Percentiles rank a stretch among this genome's conserved stretches.
phyloP scores from a whole-genome alignment of 2,797 vertebrate genomes.

The Sylvilagus floridanus region DNA sequence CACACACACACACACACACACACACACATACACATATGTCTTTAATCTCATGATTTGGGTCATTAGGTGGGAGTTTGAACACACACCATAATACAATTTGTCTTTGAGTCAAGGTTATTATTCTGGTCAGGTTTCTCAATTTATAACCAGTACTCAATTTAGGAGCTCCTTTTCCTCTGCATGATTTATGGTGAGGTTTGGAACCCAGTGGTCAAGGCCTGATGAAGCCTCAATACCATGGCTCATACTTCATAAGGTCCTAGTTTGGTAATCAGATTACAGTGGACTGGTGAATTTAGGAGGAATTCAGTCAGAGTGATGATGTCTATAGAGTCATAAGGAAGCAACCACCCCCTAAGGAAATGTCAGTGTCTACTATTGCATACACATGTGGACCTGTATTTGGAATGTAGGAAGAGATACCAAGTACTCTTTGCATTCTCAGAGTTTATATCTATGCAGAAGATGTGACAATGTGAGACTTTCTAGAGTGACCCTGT shows the following conservation, averaged over 20 bases:
- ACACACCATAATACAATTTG: not conserved
- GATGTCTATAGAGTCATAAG: not conserved
- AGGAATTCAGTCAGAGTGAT: not conserved
- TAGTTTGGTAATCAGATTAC: not conserved
- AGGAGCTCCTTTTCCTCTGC: not conserved
- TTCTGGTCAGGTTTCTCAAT: not conserved
- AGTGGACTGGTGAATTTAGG: not conserved
- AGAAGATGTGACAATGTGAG: not conserved
- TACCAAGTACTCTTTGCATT: not conserved
- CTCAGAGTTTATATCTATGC: not conserved
- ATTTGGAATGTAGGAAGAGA: not conserved
- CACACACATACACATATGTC: too few species aligned
- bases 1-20: too few species aligned
- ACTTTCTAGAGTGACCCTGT: not conserved
- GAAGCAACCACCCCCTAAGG: not conserved
- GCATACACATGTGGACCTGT: not conserved
- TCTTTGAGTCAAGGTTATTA: not conserved
- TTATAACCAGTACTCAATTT: not conserved
- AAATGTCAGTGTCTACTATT: not conserved
- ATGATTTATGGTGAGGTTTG: not conserved
- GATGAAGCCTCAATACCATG: not conserved
- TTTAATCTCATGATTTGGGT: too few species aligned
- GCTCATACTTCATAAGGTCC: not conserved
- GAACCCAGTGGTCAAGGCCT: not conserved
- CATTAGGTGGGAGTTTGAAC: not conserved